A percentile compares a stretch with the other conserved stretches of the same genome.
Evolutionary conservation across 2,888 invertebrate genomes (phyloP).

Genomic region (Helleia helle): DNA sequence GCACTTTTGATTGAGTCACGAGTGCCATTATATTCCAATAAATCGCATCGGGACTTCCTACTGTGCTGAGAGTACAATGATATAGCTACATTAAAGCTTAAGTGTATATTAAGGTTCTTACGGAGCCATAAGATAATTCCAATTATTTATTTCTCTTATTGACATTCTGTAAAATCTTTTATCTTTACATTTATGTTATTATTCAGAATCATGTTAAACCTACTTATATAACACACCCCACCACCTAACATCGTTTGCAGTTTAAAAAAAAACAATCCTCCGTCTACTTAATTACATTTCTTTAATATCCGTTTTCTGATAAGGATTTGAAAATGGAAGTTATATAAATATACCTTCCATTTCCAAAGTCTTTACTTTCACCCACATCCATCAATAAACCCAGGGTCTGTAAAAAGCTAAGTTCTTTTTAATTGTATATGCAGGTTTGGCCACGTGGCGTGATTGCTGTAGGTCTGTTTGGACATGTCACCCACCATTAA

Average conservation of each 20-base stretch:
- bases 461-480: slow-evolving; percentile 55
- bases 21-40: slow-evolving; percentile 12
- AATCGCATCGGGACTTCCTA: slow-evolving; percentile 10
- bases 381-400: neutral
- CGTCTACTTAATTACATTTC: no score
- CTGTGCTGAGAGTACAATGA: neutral
- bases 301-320: no score
- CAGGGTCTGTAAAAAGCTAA: neutral
- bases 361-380: neutral
- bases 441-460: slow-evolving; percentile 33
- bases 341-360: no score
- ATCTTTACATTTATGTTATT: no score
- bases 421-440: neutral
- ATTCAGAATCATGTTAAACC: no score
- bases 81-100: neutral
- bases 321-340: no score
- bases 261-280: no score
- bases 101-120: neutral
- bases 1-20: slow-evolving; percentile 28
- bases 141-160: no score
- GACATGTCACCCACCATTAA: slow-evolving; percentile 46
- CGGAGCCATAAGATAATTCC: no score
- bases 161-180: no score
- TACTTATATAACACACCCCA: no score
- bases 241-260: no score